Evolutionary conservation across 1,140 invertebrate species (phyloP).

Genomic region (Protaetia brevitarsis): DNA sequence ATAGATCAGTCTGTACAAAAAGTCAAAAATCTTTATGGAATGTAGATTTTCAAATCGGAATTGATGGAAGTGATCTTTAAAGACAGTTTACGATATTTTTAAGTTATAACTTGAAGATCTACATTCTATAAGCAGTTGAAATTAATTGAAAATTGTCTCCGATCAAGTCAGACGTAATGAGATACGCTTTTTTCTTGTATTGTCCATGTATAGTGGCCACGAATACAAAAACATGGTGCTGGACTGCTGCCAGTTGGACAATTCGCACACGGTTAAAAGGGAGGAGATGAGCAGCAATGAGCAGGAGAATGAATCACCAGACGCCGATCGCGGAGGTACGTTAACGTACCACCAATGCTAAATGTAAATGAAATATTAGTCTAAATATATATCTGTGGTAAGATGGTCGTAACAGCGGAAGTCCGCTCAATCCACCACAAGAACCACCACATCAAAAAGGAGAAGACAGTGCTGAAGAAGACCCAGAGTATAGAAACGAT

Average conservation of each 20-base stretch:
- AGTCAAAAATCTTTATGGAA: no score
- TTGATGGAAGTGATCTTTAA: no score
- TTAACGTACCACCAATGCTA: conserved; percentile 47
- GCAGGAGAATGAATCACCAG: conserved; percentile 81
- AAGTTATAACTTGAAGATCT: no score
- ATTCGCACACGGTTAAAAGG: conserved; percentile 69
- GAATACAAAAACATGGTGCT: conserved; percentile 88
- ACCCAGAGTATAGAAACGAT: conserved; percentile 54
- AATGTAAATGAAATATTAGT: conserved; percentile 36
- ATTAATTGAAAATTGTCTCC: not conserved
- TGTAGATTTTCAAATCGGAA: no score
- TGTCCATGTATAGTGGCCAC: conserved; percentile 84
- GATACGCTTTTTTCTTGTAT: conserved; percentile 41
- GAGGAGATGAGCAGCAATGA: conserved; percentile 77
- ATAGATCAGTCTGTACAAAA: no score
- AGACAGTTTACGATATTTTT: no score
- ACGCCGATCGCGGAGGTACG: conserved; percentile 73
- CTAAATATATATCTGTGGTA: conserved; percentile 41
- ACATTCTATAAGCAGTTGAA: no score
- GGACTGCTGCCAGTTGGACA: conserved; percentile 88
- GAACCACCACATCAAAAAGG: conserved; percentile 53
- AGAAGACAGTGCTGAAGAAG: conserved; percentile 54
- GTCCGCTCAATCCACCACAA: conserved; percentile 54
- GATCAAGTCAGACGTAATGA: not conserved
- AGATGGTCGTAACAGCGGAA: conserved; percentile 59